These are phyloP conservation scores for Drosophila rubida DNA, from an alignment of 2,888 invertebrate species.

Conservation along the genomic window DNA sequence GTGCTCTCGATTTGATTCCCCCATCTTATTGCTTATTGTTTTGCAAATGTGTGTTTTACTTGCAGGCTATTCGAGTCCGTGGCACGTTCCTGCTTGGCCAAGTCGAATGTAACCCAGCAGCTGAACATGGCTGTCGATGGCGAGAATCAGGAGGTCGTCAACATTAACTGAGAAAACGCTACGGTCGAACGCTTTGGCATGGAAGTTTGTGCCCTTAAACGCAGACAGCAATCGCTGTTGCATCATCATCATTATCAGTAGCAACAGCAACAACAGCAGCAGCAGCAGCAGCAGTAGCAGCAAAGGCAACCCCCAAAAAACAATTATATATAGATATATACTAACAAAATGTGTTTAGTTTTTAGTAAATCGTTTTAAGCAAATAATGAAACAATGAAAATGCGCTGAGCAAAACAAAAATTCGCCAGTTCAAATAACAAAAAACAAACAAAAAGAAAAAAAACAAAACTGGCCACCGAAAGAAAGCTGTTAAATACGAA, in stretches of 20 bases:
- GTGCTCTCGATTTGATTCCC: neutral
- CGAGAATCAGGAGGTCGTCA: constrained; percentile 84
- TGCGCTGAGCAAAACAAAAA: constrained; percentile 36
- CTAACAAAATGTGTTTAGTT: constrained; percentile 68
- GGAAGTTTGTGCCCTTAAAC: constrained; percentile 45
- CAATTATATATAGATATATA: constrained; percentile 57
- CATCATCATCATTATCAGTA: neutral
- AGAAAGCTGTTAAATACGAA: constrained; percentile 39
- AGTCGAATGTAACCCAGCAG: constrained; percentile 87
- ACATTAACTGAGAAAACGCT: constrained; percentile 68
- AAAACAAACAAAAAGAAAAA: neutral
- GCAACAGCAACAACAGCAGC: constrained; percentile 35
- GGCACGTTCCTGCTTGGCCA: constrained; percentile 97
- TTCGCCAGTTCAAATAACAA: constrained; percentile 9
- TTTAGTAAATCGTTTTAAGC: constrained; percentile 69
- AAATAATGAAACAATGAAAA: constrained; percentile 62
- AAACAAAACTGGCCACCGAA: constrained; percentile 12
- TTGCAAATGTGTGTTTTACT: neutral
- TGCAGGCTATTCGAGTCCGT: constrained; percentile 96
- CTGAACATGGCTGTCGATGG: constrained; percentile 82
- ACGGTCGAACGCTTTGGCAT: constrained; percentile 31
- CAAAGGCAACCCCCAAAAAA: constrained; percentile 30
- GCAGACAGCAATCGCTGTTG: constrained; percentile 20
- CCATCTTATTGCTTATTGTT: neutral
- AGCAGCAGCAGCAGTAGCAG: constrained; percentile 37